phyloP scores from a whole-genome alignment of 2,888 invertebrate species.

The Synergus gifuensis region DNA sequence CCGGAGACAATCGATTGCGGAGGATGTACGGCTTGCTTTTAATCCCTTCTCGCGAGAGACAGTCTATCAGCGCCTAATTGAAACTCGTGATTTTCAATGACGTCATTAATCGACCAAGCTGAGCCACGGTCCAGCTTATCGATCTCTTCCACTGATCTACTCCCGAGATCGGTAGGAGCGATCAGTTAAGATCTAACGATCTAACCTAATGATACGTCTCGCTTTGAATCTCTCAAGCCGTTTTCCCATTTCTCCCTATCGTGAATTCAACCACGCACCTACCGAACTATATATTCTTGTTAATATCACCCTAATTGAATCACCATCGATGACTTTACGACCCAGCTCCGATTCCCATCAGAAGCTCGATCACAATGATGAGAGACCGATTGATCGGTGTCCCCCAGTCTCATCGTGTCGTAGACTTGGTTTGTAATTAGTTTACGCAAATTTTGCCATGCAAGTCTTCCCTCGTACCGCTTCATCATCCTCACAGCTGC shows the following conservation, averaged over 20 bases:
- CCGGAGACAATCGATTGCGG: constrained; percentile 29
- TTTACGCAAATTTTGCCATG: constrained; percentile 34
- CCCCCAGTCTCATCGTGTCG: neutral
- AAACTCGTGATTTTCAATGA: constrained; percentile 31
- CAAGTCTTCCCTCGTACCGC: neutral
- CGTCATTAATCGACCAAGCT: constrained; percentile 19
- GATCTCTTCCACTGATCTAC: constrained; percentile 14
- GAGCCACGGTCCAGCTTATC: neutral
- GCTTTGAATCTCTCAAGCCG: neutral
- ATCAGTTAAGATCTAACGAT: constrained; percentile 18
- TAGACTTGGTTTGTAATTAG: neutral
- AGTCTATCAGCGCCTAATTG: constrained; percentile 17
- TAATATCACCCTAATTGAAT: constrained; percentile 34
- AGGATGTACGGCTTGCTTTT: constrained; percentile 15
- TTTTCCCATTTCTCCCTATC: neutral
- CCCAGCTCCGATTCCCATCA: neutral
- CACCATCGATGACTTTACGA: constrained; percentile 13
- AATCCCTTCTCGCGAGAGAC: constrained; percentile 18
- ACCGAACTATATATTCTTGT: neutral
- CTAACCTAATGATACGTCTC: constrained; percentile 31
- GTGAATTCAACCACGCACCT: constrained; percentile 20
- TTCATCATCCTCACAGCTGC: neutral
- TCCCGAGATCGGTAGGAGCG: constrained; percentile 11
- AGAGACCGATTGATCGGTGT: neutral
- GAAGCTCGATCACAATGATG: constrained; percentile 14